phyloP scores from a whole-genome alignment of 1,140 invertebrate genomes.

The Scaptomyza hsui region DNA sequence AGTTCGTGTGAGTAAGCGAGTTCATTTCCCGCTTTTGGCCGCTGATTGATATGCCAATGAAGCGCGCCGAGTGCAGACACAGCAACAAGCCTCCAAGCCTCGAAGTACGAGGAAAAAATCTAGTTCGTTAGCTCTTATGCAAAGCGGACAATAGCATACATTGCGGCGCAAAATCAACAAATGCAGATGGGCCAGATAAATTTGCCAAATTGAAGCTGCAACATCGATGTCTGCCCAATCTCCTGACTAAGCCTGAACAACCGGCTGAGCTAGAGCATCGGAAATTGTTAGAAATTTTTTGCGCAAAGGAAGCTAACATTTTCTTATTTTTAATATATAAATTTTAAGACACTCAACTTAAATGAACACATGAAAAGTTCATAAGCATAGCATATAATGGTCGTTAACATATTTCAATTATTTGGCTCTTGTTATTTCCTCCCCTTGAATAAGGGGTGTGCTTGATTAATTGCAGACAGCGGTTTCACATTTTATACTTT shows the following conservation, averaged over 20 bases:
- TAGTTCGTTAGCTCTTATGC: constrained; percentile 80
- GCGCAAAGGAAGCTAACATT: constrained; percentile 7
- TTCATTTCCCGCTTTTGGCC: constrained; percentile 75
- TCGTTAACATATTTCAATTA: constrained; percentile 31
- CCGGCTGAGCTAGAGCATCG: constrained; percentile 16
- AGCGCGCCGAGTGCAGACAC: constrained; percentile 55
- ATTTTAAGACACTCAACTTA: not conserved
- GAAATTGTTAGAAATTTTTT: constrained; percentile 39
- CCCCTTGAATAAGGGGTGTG: constrained; percentile 41
- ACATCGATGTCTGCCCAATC: constrained; percentile 11
- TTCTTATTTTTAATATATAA: too few species aligned
- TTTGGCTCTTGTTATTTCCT: constrained; percentile 22
- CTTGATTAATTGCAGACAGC: constrained; percentile 76
- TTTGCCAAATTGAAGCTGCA: constrained; percentile 68
- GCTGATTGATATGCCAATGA: constrained; percentile 80
- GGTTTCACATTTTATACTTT: too few species aligned
- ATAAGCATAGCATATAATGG: constrained; percentile 17
- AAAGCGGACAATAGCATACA: constrained; percentile 75
- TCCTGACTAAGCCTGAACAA: constrained; percentile 20
- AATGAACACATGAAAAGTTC: too few species aligned
- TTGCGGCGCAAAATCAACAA: constrained; percentile 72
- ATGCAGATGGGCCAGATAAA: constrained; percentile 77
- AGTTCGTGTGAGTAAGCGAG: constrained; percentile 71
- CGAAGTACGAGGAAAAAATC: constrained; percentile 65
- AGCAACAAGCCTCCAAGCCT: constrained; percentile 7